Base-by-base conservation (phyloP, 2,888 invertebrate genomes). In the Synanthedon formicaeformis region DNA sequence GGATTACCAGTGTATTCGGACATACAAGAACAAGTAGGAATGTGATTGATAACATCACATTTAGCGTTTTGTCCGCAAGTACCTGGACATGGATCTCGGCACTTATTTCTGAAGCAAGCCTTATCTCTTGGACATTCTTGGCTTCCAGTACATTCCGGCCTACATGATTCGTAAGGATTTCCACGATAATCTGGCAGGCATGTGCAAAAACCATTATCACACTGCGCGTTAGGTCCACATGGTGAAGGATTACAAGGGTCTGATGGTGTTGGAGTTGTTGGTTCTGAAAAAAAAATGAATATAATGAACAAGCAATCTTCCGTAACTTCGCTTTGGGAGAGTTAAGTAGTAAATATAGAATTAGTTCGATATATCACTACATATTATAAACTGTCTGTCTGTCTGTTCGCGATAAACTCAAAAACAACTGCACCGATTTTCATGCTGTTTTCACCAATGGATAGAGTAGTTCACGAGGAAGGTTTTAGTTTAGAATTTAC, bases 11-110 rank as follows among this genome's bases (percentile, higher is more conserved):
- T 92, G 66, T 89, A 91, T 56, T 91, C 91, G 49, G 81, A 65
- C 58, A 89, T 89, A 66, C 94, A 94, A 51, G 90, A 90, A 65
- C 92, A 92, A 3, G 91, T 91, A 5, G 94, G 92, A 61, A 92
- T 91, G 66, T 94, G 94, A 67, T 93, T 93, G 40, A 92, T 88
- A 10, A 93, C 93, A 57, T 91, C 89, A 68, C 94, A 94, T 65
- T 91, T 88, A 10, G 94, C 92, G 71, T 92, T 92, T 63, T 89
- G 88, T 10, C 93, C 94, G 75, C 94, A 94, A 4, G 91, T 91
- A 55, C 91, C 93, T 12, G 91, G 91, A 65, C 94, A 94, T 23
- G 93, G 93, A 76, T 94, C 92, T 11, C 88, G 77, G 66, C 94
- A 94, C 78, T 92, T 93, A 68, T 91, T 91, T 70, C 90, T 90